phyloP scores from a whole-genome alignment of 2,797 vertebrate genomes.

The Melopsittacus undulatus region DNA sequence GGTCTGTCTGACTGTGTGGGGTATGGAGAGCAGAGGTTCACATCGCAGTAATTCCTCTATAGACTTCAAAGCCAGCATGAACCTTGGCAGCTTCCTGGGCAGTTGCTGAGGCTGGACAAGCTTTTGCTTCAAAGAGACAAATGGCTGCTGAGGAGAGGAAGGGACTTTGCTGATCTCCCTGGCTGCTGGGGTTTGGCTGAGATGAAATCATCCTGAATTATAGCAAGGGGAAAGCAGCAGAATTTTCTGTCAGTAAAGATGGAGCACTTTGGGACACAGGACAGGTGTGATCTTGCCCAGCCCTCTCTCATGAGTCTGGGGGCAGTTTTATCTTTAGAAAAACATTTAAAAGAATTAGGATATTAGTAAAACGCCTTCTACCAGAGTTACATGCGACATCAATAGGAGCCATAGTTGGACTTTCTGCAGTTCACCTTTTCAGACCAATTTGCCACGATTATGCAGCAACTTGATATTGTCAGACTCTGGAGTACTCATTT shows the following conservation, averaged over 20 bases:
- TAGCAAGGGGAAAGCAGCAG: background rate
- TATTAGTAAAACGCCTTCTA: background rate
- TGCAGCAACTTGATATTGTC: background rate
- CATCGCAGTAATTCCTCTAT: background rate
- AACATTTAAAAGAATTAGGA: background rate
- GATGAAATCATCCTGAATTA: background rate
- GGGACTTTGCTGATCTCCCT: background rate
- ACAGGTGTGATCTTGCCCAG: background rate
- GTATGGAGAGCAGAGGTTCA: background rate
- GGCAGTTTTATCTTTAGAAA: background rate
- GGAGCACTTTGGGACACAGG: background rate
- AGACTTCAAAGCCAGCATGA: background rate
- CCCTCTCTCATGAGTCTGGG: background rate
- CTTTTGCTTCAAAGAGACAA: background rate
- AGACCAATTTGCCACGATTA: background rate
- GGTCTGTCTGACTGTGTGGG: rapidly evolving
- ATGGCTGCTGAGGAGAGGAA: background rate
- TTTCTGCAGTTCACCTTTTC: background rate
- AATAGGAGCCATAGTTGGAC: background rate
- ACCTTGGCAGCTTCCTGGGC: background rate
- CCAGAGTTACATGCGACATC: background rate
- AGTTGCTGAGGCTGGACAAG: background rate
- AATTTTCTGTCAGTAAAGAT: background rate
- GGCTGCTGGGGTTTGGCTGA: background rate
- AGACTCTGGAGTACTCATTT: background rate